These are phyloP conservation scores for Lacerta viridis DNA, from an alignment of 2,797 vertebrate genomes.

Conservation along the genomic window DNA sequence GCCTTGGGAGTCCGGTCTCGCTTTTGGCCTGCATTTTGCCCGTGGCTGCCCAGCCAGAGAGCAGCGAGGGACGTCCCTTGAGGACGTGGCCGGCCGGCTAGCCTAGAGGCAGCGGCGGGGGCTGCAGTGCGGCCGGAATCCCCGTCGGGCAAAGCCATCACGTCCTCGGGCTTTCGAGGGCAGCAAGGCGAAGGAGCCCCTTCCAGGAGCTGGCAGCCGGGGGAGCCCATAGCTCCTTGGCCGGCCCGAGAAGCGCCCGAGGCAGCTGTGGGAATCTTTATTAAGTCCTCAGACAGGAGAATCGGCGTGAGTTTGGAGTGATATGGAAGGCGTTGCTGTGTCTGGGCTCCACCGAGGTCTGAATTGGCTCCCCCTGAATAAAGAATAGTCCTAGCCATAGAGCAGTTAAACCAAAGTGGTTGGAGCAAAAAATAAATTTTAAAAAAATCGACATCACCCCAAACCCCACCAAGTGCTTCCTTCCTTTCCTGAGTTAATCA, in stretches of 20 bases:
- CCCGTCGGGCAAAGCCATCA: neutral
- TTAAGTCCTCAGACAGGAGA: no score
- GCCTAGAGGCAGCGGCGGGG: neutral
- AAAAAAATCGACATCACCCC: neutral
- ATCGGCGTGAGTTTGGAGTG: no score
- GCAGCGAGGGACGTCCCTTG: neutral
- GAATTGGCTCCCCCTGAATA: neutral
- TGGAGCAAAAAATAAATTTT: neutral
- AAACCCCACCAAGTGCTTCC: no score
- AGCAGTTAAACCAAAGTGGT: neutral
- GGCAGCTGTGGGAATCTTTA: neutral
- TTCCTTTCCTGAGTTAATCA: neutral
- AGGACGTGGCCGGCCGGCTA: no score
- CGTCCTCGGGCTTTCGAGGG: neutral
- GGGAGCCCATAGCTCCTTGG: no score
- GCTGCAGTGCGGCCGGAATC: no score
- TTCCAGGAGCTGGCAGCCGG: neutral
- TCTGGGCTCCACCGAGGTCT: neutral
- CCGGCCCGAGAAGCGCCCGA: neutral
- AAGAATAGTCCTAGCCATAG: neutral
- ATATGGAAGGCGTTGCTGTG: neutral
- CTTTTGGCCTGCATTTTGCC: neutral
- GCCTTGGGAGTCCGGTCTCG: no score
- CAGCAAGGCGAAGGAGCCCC: neutral
- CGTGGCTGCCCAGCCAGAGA: no score